phyloP scores from a whole-genome alignment of 92 coral and sea anemone species.

The Phenganax subtilis region DNA sequence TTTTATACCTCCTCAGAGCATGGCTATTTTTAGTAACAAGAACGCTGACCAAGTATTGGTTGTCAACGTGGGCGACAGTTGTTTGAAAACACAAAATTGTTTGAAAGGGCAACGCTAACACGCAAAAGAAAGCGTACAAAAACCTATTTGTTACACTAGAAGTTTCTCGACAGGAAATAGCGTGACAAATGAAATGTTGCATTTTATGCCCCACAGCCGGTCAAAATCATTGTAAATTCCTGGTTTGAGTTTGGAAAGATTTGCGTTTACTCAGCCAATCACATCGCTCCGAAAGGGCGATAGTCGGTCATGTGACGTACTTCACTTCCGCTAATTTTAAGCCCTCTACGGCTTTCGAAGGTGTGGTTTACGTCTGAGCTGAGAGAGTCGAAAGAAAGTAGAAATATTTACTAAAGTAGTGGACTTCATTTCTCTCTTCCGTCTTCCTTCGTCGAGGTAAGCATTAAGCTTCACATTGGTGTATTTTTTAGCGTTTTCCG shows the following conservation, averaged over 20 bases:
- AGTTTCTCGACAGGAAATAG: neutral
- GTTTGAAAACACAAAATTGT: neutral
- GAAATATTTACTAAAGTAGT: neutral
- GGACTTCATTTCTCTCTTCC: neutral
- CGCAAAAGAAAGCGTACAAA: neutral
- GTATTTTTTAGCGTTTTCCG: neutral
- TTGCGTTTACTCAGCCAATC: slow-evolving; percentile 24
- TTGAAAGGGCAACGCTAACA: neutral
- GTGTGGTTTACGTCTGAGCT: slow-evolving; percentile 41
- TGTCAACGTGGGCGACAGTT: slow-evolving; percentile 37
- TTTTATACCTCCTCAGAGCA: slow-evolving; percentile 1
- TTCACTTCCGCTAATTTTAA: slow-evolving; percentile 37
- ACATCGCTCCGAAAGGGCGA: slow-evolving; percentile 11
- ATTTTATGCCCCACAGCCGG: neutral
- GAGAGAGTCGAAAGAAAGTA: slow-evolving; percentile 10
- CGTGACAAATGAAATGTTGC: neutral
- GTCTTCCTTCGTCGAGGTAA: slow-evolving; percentile 24
- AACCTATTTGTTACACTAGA: neutral
- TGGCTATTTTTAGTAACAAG: slow-evolving; percentile 25
- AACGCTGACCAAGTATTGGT: slow-evolving; percentile 26
- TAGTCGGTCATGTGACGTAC: slow-evolving; percentile 15
- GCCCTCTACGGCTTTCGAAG: slow-evolving; percentile 39
- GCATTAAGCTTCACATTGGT: neutral
- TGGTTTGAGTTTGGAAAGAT: slow-evolving; percentile 19
- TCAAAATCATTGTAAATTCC: slow-evolving; percentile 11